Evolutionary conservation across 2,113 vertebrate genomes (phyloP).

Genomic region (Eidolon helvum): DNA sequence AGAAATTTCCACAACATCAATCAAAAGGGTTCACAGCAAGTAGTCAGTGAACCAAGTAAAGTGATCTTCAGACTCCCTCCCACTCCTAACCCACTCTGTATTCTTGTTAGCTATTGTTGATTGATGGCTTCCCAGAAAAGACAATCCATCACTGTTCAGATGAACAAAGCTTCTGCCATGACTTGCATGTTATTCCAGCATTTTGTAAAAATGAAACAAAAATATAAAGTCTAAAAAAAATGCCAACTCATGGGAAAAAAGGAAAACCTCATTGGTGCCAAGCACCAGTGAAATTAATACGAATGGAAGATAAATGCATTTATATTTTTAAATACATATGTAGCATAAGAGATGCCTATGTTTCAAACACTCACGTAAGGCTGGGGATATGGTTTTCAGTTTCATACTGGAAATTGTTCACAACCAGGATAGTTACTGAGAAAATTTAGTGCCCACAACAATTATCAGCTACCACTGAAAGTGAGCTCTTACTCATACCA

Average conservation of each 20-base stretch:
- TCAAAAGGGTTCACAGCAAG: conserved; percentile 43
- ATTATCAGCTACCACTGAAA: not conserved
- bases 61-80: conserved; percentile 5
- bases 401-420: not conserved
- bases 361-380: not conserved
- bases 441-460: not conserved
- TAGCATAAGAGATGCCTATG: no score
- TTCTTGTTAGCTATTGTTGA: conserved; percentile 64
- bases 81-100: not conserved
- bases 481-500: not conserved
- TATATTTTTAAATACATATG: not conserved
- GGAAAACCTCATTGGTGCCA: not conserved
- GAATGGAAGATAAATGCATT: not conserved
- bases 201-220: conserved; percentile 58
- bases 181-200: conserved; percentile 41
- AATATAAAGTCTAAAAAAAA: conserved; percentile 41
- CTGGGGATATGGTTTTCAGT: not conserved
- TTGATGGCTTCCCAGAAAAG: conserved; percentile 58
- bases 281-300: conserved; percentile 1
- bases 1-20: conserved; percentile 68
- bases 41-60: conserved; percentile 58
- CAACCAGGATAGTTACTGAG: not conserved
- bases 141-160: conserved; percentile 59
- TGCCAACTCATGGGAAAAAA: conserved; percentile 16
- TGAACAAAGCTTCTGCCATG: not conserved